Base-by-base conservation (phyloP, 1,140 invertebrate species). In the Drosophila takahashii region DNA sequence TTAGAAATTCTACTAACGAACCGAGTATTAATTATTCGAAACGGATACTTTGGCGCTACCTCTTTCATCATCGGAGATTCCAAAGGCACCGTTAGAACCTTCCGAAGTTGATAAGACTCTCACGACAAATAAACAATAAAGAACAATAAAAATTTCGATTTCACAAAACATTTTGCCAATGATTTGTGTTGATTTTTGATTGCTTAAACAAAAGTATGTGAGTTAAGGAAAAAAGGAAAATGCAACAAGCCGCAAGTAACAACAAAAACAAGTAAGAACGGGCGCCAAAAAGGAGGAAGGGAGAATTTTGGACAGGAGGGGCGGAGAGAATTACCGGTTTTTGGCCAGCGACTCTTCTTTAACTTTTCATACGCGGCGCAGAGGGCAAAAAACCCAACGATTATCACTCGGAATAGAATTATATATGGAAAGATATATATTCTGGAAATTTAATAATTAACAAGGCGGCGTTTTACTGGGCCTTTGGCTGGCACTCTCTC, bases 311-410 rank as follows among this genome's bases (percentile, higher is more conserved):
- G 41, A 75, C 36, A 62, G 26, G 10, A 22, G 26, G 34, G 45
- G 65, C 32, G 34, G 52, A 65, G 47, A 64, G 60, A 78, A 66
- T 87, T 85, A 85, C 81, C 81, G 83, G 81, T 85, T 85, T 65
- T 75, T 36, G 22, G 9, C 9, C 9, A 65, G 52, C 45, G 36
- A 54, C 36, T 65, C 29, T 62, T 85, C 27, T 56, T 41, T 42
- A 29, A 56, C 22, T 16, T 16, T 44, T 45, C 39, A 36, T 39
- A 22, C 47, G 37, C 36, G 36, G 4, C 42, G 50, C 37, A 37
- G 22, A 13, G 10, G 26, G 41, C 26, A 16, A 36, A 37, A 50
- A 58, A 6, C 64, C 47, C 10, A 15, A 42, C 64, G 52, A 41
- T 50, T 36, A 53, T 29, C 50, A 74, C 50, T 50, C 22, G 13